Evolutionary conservation across 2,888 invertebrate genomes (phyloP).

Genomic region (Drosophila longiperda): DNA sequence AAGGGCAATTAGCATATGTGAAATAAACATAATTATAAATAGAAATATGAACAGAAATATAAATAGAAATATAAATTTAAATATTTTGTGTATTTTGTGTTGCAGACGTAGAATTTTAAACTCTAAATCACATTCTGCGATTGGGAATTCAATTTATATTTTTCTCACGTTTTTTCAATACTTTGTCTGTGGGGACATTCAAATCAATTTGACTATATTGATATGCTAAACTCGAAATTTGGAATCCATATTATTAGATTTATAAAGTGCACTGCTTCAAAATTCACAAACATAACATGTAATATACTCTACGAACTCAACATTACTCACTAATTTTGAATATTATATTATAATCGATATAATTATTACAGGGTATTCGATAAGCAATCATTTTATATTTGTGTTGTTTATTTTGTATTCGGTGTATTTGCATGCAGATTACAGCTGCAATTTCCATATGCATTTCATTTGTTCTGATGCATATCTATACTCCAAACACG

Average conservation of each 20-base stretch:
- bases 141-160: background rate
- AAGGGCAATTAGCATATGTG: background rate
- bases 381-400: background rate
- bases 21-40: background rate
- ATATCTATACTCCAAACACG: slow-evolving; percentile 13
- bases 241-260: background rate
- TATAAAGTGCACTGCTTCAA: background rate
- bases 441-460: slow-evolving; percentile 31
- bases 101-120: background rate
- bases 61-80: too few species aligned
- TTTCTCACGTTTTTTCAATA: background rate
- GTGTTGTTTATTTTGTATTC: background rate
- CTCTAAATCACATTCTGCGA: background rate
- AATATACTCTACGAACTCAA: background rate
- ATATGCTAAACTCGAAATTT: background rate
- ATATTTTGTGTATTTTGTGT: background rate
- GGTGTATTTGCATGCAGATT: slow-evolving; percentile 40
- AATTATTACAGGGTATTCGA: slow-evolving; percentile 1
- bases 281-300: background rate
- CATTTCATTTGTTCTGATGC: slow-evolving; percentile 30
- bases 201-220: background rate
- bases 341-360: background rate
- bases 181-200: background rate
- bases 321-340: background rate
- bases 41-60: too few species aligned